Base-by-base conservation (phyloP, 2,888 invertebrate genomes). In the Kuschelorhynchus macadamiae region DNA sequence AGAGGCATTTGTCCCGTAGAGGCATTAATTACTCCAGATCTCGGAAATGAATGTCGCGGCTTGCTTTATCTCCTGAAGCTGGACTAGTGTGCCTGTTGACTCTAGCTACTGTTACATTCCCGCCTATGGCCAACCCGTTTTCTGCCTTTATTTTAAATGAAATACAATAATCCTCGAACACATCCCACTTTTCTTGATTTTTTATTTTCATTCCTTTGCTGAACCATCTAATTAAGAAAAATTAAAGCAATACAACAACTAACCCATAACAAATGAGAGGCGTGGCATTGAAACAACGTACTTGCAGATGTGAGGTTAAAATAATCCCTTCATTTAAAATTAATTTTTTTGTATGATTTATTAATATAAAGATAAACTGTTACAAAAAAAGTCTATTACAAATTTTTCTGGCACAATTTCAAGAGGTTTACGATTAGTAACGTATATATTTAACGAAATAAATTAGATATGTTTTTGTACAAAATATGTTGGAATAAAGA, bases 11-110 rank as follows among this genome's bases (percentile, higher is more conserved):
- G 79, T 78, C 76, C 77, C 77, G 79, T 78, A 78, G 76, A 72
- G 76, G 80, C 80, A 81, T 81, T 81, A 80, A 81, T 81, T 81
- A 80, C 81, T 74, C 71, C 75, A 79, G 78, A 80, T 79, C 80
- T 79, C 76, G 80, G 79, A 81, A 81, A 81, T 81, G 80, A 79
- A 81, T 80, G 79, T 80, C 79, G 80, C 77, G 80, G 81, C 80
- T 80, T 78, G 79, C 79, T 80, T 80, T 80, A 80, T 80, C 80
- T 79, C 76, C 42, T 46, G 36, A 49, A 55, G 44, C 50, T 33
- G 46, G 30, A 17, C 49, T 33, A 60, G 52, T 70, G 57, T 55
- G 61, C 49, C 60, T 60, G 56, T 59, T 59, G 59, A 63, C 36
- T 63, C 55, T 55, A 12, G 18, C 44, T 2, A 3, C 2, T 36